A percentile compares a stretch with the other conserved stretches of the same genome.
These are phyloP conservation scores for Vireo altiloquus DNA, from an alignment of 2,113 vertebrate genomes.

Conservation along the genomic window DNA sequence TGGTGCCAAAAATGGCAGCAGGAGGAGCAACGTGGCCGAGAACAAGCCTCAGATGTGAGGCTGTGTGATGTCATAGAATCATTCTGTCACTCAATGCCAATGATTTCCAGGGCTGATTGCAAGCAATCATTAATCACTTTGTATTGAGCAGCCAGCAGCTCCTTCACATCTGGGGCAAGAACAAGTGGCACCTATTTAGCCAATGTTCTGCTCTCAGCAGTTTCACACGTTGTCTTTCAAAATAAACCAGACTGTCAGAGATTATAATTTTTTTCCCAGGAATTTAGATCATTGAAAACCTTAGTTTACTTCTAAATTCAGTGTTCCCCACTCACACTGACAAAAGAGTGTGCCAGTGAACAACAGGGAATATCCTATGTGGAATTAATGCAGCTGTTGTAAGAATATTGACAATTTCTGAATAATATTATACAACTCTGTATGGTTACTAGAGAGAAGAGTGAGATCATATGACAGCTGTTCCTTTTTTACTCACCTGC, in stretches of 20 bases:
- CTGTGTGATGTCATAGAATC: slow-evolving; percentile 31
- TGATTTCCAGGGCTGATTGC: slow-evolving; percentile 64
- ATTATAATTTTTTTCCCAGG: background rate
- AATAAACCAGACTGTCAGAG: background rate
- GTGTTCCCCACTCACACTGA: background rate
- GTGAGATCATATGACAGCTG: background rate
- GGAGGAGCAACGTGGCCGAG: background rate
- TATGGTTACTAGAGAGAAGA: background rate
- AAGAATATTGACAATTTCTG: background rate
- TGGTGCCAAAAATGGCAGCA: background rate
- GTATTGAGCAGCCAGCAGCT: slow-evolving; percentile 48
- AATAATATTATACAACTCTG: background rate
- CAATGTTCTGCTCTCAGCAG: slow-evolving; percentile 52
- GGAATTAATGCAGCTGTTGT: background rate
- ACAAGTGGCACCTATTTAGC: slow-evolving; percentile 60
- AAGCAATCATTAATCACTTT: slow-evolving; percentile 60
- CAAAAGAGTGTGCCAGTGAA: background rate
- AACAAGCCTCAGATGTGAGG: slow-evolving; percentile 38
- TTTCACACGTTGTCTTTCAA: background rate
- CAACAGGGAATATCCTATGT: background rate
- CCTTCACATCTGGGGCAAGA: slow-evolving; percentile 42
- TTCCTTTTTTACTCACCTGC: background rate
- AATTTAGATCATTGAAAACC: background rate
- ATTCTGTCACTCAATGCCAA: slow-evolving; percentile 60
- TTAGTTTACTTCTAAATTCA: background rate